These are phyloP conservation scores for Zaprionus davidi DNA, from an alignment of 1,140 invertebrate species.

Conservation along the genomic window DNA sequence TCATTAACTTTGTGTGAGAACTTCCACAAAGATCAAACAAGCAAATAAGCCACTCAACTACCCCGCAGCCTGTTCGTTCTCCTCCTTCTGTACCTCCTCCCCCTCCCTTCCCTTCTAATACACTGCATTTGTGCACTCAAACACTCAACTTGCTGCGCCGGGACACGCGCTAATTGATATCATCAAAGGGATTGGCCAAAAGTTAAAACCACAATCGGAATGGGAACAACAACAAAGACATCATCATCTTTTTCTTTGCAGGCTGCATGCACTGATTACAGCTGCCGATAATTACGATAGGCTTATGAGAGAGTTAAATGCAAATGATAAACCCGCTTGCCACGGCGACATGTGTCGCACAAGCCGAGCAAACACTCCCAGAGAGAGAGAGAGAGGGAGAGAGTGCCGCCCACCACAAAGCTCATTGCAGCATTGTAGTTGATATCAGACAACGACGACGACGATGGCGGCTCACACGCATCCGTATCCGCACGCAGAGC, in stretches of 20 bases:
- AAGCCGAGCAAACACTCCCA: background rate
- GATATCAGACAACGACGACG: slow-evolving; percentile 36
- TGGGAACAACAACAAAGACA: slow-evolving; percentile 30
- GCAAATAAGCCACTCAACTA: slow-evolving; percentile 1
- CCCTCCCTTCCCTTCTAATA: background rate
- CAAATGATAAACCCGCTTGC: slow-evolving; percentile 46
- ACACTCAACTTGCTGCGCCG: slow-evolving; percentile 25
- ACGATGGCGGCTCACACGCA: slow-evolving; percentile 36
- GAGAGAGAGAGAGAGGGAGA: too few species aligned
- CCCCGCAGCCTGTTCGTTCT: too few species aligned
- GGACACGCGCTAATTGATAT: slow-evolving; percentile 55
- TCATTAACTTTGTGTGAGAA: background rate
- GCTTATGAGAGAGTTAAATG: slow-evolving; percentile 64
- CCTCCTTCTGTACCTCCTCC: background rate
- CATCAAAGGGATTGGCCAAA: slow-evolving; percentile 52
- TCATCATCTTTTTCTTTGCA: slow-evolving; percentile 5
- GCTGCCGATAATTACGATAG: slow-evolving; percentile 56
- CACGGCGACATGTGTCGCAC: background rate
- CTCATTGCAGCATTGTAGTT: slow-evolving; percentile 56
- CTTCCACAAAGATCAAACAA: background rate
- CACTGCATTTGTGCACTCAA: slow-evolving; percentile 15
- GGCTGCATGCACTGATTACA: slow-evolving; percentile 45
- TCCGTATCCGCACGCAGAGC: slow-evolving; percentile 25
- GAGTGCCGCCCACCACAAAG: slow-evolving; percentile 39
- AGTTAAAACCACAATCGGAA: slow-evolving; percentile 48